Conservation (phyloP, 2,888 invertebrate genomes). For the Bellardia bayeri region DNA sequence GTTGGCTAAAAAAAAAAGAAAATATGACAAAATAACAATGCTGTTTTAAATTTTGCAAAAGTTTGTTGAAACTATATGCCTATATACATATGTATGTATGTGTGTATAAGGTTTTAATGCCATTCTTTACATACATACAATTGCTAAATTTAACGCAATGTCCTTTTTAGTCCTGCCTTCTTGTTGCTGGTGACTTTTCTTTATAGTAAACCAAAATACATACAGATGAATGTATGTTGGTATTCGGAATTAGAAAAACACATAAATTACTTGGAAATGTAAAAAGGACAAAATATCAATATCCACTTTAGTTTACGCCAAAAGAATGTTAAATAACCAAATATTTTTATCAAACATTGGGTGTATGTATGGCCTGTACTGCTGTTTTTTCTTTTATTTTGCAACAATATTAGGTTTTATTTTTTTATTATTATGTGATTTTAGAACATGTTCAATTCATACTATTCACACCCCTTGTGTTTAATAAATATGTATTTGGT, state of each 20-base stretch:
- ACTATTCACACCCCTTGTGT: slow-evolving; percentile 61
- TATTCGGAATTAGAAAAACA: slow-evolving; percentile 66
- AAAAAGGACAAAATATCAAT: slow-evolving; percentile 84
- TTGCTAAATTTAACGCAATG: slow-evolving; percentile 67
- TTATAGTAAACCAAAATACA: slow-evolving; percentile 16
- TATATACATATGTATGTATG: slow-evolving; percentile 8
- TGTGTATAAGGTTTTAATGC: slow-evolving; percentile 41
- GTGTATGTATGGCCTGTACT: slow-evolving; percentile 16
- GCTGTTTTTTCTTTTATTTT: background rate
- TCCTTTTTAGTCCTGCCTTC: slow-evolving; percentile 73
- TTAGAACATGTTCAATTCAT: slow-evolving; percentile 68
- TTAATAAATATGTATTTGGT: slow-evolving; percentile 14
- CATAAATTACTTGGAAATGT: slow-evolving; percentile 84
- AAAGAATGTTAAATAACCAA: slow-evolving; percentile 81
- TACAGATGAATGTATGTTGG: slow-evolving; percentile 13
- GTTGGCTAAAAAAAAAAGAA: slow-evolving; percentile 25
- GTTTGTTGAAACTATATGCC: slow-evolving; percentile 75
- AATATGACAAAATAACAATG: slow-evolving; percentile 77
- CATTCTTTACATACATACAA: slow-evolving; percentile 30
- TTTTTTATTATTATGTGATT: slow-evolving; percentile 63
- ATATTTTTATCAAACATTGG: slow-evolving; percentile 50
- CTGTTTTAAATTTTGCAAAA: slow-evolving; percentile 81
- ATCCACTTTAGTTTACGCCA: slow-evolving; percentile 84
- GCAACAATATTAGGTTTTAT: slow-evolving; percentile 58
- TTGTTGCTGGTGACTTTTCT: slow-evolving; percentile 67